Percentiles rank a stretch among this genome's conserved stretches.
phyloP scores from a whole-genome alignment of 2,888 invertebrate species.

The Drosophila tripunctata region DNA sequence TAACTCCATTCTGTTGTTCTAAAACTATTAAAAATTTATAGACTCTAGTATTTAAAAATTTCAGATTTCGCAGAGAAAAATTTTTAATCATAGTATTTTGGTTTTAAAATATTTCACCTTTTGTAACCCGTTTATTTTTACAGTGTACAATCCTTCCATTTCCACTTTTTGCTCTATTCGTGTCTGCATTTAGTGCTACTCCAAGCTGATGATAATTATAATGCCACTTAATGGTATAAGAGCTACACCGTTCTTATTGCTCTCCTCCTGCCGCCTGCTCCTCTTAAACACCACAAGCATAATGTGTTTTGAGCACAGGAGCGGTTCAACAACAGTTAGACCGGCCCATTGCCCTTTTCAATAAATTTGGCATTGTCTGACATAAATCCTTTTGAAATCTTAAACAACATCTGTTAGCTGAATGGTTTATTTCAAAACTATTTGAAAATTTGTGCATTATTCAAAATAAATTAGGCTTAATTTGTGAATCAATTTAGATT shows the following conservation, averaged over 20 bases:
- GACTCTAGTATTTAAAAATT: too few relatives aligned
- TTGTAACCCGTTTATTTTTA: neutral
- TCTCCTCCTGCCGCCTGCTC: conserved; percentile 4
- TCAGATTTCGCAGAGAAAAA: too few relatives aligned
- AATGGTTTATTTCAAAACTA: neutral
- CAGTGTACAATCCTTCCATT: too few relatives aligned
- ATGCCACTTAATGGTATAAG: conserved; percentile 67
- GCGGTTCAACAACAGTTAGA: conserved; percentile 7
- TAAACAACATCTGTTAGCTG: neutral
- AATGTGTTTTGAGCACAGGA: conserved; percentile 30
- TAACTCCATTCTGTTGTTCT: too few relatives aligned
- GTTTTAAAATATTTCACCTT: neutral
- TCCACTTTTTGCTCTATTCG: neutral
- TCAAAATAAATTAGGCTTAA: neutral
- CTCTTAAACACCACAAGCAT: conserved; percentile 21
- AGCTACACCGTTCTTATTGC: conserved; percentile 18
- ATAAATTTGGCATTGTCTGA: neutral
- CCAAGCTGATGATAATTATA: conserved; percentile 70
- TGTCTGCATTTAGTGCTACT: conserved; percentile 25
- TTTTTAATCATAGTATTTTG: too few relatives aligned
- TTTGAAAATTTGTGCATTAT: neutral
- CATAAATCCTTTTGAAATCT: neutral
- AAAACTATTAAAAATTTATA: too few relatives aligned
- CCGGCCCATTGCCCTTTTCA: neutral
- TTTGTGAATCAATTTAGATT: conserved; percentile 9